These are phyloP conservation scores for Porphyrio hochstetteri DNA, from an alignment of 2,113 vertebrate species.

Conservation along the genomic window DNA sequence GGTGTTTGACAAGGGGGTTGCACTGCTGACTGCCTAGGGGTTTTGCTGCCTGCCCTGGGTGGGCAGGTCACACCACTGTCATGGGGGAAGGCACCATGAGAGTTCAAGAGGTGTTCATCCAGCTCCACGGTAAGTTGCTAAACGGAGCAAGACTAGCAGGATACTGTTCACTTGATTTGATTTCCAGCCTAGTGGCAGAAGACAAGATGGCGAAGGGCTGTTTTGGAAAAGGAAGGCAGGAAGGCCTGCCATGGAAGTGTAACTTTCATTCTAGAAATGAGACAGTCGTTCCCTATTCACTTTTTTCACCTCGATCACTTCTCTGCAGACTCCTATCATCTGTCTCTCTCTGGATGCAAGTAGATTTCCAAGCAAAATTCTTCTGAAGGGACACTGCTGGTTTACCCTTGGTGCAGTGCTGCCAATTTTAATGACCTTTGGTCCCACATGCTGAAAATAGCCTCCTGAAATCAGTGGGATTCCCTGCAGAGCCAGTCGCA, in stretches of 20 bases:
- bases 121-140: neutral
- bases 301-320: neutral
- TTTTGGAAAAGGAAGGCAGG: neutral
- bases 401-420: neutral
- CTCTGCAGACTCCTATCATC: neutral
- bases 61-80: neutral
- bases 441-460: neutral
- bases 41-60: neutral
- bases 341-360: neutral
- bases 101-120: neutral
- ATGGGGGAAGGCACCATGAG: neutral
- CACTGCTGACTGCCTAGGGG: fast-evolving
- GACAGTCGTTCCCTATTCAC: neutral
- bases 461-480: neutral
- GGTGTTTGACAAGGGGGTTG: neutral
- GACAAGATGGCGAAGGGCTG: neutral
- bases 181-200: neutral
- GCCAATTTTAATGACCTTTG: neutral
- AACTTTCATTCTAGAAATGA: neutral
- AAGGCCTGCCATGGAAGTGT: neutral
- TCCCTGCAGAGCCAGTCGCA: neutral
- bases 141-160: neutral
- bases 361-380: neutral
- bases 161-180: neutral
- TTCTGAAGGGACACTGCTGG: neutral